These are phyloP conservation scores for Dendroctonus ponderosae DNA, from an alignment of 1,140 invertebrate genomes.

Conservation along the genomic window DNA sequence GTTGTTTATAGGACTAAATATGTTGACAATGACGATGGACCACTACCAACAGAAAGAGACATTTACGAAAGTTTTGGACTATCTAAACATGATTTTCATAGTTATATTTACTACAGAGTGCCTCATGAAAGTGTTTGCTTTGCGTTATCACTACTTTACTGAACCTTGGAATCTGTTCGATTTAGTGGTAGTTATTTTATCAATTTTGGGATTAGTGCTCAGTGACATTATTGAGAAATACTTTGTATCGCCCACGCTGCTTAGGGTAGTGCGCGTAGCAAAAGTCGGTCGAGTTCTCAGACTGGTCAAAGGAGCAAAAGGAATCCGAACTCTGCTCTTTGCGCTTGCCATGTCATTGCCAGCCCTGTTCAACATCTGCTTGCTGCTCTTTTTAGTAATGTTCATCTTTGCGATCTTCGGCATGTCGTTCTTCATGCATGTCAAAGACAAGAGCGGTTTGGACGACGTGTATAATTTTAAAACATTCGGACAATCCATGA, in stretches of 20 bases:
- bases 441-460: constrained; percentile 87
- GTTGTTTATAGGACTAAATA: constrained; percentile 98
- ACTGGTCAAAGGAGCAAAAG: constrained; percentile 96
- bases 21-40: constrained; percentile 98
- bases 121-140: constrained; percentile 94
- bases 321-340: constrained; percentile 94
- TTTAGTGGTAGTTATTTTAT: constrained; percentile 97
- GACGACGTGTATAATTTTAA: constrained; percentile 98
- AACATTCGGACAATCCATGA: constrained; percentile 98
- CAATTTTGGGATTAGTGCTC: constrained; percentile 93
- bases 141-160: constrained; percentile 97
- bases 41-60: constrained; percentile 85
- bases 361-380: constrained; percentile 97
- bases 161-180: constrained; percentile 99
- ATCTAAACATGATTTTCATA: constrained; percentile 96
- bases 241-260: constrained; percentile 94
- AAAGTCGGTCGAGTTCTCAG: constrained; percentile 96
- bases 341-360: constrained; percentile 97
- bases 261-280: constrained; percentile 95
- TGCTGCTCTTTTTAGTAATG: constrained; percentile 96
- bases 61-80: constrained; percentile 81
- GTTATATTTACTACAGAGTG: constrained; percentile 97
- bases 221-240: constrained; percentile 96
- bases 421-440: constrained; percentile 99
- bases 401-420: constrained; percentile 99